phyloP scores from a whole-genome alignment of 2,797 vertebrate species.

The Diceros bicornis region DNA sequence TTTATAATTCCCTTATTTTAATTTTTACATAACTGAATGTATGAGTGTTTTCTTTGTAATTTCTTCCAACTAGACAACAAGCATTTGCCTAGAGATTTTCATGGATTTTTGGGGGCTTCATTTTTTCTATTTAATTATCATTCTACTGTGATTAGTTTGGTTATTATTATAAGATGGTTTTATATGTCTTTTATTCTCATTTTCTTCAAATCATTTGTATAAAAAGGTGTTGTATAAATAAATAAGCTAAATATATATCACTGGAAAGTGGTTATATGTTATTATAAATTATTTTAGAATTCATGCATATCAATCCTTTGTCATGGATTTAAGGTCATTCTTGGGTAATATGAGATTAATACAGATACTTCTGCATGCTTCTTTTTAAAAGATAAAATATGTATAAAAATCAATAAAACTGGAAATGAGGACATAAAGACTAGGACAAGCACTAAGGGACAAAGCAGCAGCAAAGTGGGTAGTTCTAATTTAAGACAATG shows the following conservation, averaged over 20 bases:
- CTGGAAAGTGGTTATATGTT: not conserved
- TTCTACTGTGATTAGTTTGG: not conserved
- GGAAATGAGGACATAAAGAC: not conserved
- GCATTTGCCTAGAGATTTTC: not conserved
- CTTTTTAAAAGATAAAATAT: constrained; percentile 49
- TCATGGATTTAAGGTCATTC: constrained; percentile 1
- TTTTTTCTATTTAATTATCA: not conserved
- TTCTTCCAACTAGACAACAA: not conserved
- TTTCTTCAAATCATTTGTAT: not conserved
- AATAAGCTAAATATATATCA: not conserved
- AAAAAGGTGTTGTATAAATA: not conserved
- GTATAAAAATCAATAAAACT: constrained; percentile 52
- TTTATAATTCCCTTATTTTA: not conserved
- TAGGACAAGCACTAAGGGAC: not conserved
- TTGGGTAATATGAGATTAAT: constrained; percentile 12
- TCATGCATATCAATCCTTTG: not conserved
- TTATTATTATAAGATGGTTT: not conserved
- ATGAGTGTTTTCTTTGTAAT: not conserved
- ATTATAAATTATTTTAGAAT: constrained; percentile 32
- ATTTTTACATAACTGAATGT: not conserved
- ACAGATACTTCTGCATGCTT: not conserved
- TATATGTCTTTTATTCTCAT: not conserved
- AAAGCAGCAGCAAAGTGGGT: not conserved
- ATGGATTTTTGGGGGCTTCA: not conserved
- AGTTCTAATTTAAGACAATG: not conserved